Evolutionary conservation across 2,113 vertebrate genomes (phyloP).

Genomic region (Oriolus oriolus): DNA sequence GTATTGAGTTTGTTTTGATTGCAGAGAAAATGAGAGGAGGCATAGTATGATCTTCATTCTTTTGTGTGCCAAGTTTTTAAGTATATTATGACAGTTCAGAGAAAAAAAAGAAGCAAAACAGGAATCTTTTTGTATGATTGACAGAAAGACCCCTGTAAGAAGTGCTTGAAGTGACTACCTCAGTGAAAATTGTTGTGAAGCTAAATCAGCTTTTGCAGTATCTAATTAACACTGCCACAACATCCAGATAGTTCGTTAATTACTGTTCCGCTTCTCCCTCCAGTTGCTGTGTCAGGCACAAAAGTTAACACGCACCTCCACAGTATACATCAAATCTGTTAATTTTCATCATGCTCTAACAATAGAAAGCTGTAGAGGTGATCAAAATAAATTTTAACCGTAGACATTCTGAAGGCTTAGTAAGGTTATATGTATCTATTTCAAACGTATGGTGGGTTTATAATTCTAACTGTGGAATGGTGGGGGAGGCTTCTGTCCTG

Average conservation of each 20-base stretch:
- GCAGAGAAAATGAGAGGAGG: not conserved
- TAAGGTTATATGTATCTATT: not conserved
- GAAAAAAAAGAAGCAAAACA: not conserved
- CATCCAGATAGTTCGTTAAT: constrained; percentile 48
- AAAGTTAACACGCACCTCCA: not conserved
- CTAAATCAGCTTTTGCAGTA: not conserved
- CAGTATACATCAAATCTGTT: not conserved
- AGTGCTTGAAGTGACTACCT: not conserved
- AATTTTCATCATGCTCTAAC: not conserved
- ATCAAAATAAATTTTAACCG: constrained; percentile 18
- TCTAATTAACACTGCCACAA: constrained; percentile 32
- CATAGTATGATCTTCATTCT: not conserved
- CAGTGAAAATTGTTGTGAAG: constrained; percentile 11
- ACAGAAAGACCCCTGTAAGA: not conserved
- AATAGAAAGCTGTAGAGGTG: not conserved
- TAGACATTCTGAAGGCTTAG: not conserved
- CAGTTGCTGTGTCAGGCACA: constrained; percentile 20
- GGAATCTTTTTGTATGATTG: not conserved
- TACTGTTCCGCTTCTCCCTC: not conserved
- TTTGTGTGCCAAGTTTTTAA: not conserved
- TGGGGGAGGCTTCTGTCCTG: not conserved
- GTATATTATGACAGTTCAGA: not conserved
- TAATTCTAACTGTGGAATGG: not conserved
- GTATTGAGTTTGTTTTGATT: not conserved
- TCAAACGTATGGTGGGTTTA: not conserved